Percentiles rank a stretch among this genome's conserved stretches.
Evolutionary conservation across 2,888 invertebrate species (phyloP).

Genomic region (Aleiodes leptofemur): DNA sequence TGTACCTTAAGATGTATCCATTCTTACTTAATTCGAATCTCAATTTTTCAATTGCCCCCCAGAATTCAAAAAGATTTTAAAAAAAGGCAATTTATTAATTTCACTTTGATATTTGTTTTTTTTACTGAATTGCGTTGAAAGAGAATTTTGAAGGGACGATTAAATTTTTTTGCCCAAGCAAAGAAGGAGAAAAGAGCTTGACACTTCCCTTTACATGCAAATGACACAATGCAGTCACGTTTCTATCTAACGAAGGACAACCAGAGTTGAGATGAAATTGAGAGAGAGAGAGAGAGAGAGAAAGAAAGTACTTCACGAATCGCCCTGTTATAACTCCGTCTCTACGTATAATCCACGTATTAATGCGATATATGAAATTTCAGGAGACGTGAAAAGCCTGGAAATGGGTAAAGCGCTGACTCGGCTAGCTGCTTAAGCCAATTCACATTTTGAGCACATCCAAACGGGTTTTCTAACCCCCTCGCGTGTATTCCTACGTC

Average conservation of each 20-base stretch:
- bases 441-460: slow-evolving; percentile 62
- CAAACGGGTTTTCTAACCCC: slow-evolving; percentile 37
- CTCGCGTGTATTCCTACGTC: slow-evolving; percentile 18
- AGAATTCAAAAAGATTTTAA: no score
- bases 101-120: no score
- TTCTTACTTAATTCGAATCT: no score
- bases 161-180: not conserved
- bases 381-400: slow-evolving; percentile 59
- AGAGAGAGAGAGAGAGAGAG: slow-evolving; percentile 19
- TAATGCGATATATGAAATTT: slow-evolving; percentile 64
- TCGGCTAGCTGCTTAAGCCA: slow-evolving; percentile 55
- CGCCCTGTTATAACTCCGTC: slow-evolving; percentile 49
- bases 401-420: slow-evolving; percentile 59
- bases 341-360: slow-evolving; percentile 57
- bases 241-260: slow-evolving; percentile 61
- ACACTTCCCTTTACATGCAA: slow-evolving; percentile 25
- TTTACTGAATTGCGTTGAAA: no score
- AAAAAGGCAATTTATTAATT: no score
- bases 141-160: not conserved
- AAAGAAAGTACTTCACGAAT: slow-evolving; percentile 37
- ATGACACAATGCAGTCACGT: slow-evolving; percentile 60
- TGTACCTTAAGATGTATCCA: no score
- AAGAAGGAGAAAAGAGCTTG: slow-evolving; percentile 15
- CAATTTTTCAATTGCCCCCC: no score
- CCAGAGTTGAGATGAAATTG: slow-evolving; percentile 18